phyloP scores from a whole-genome alignment of 2,113 vertebrate species.

The Solea senegalensis region DNA sequence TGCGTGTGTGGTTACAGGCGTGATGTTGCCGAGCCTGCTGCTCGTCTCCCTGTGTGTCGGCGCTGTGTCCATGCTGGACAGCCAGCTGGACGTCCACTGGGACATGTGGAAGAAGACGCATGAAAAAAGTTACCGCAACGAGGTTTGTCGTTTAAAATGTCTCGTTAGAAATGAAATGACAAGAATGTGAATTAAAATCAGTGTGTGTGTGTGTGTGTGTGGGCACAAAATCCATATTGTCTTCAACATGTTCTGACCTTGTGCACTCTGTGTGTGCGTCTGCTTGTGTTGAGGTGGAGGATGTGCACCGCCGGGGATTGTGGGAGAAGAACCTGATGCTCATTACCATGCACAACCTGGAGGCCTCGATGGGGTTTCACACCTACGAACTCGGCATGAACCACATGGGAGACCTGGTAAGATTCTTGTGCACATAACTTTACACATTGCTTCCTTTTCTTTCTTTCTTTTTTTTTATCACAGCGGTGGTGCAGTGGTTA shows the following conservation, averaged over 20 bases:
- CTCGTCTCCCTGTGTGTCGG: slow-evolving; percentile 38
- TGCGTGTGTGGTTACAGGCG: slow-evolving; percentile 45
- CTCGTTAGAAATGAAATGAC: too few relatives aligned
- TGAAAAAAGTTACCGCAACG: slow-evolving; percentile 63
- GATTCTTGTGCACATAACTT: background rate
- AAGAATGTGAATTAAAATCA: too few relatives aligned
- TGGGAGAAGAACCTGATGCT: slow-evolving; percentile 90
- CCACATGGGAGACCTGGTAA: slow-evolving; percentile 87
- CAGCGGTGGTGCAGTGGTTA: too few relatives aligned
- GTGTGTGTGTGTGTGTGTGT: background rate
- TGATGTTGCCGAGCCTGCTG: slow-evolving; percentile 58
- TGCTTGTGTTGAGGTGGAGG: slow-evolving; percentile 78
- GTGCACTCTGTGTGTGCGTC: background rate
- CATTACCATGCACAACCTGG: slow-evolving; percentile 88
- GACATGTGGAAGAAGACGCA: slow-evolving; percentile 84
- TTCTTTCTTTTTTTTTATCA: too few relatives aligned
- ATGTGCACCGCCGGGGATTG: slow-evolving; percentile 74
- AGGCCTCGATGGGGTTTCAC: slow-evolving; percentile 88
- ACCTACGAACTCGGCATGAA: slow-evolving; percentile 90
- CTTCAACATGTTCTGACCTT: background rate
- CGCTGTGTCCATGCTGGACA: slow-evolving; percentile 54
- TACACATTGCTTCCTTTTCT: too few relatives aligned
- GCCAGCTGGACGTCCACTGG: slow-evolving; percentile 80
- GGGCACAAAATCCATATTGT: background rate
- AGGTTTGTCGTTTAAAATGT: slow-evolving; percentile 38